Evolutionary conservation across 1,140 invertebrate genomes (phyloP), one percentile per base, ranked within the genome.

Genomic region (Tachypleus tridentatus): DNA sequence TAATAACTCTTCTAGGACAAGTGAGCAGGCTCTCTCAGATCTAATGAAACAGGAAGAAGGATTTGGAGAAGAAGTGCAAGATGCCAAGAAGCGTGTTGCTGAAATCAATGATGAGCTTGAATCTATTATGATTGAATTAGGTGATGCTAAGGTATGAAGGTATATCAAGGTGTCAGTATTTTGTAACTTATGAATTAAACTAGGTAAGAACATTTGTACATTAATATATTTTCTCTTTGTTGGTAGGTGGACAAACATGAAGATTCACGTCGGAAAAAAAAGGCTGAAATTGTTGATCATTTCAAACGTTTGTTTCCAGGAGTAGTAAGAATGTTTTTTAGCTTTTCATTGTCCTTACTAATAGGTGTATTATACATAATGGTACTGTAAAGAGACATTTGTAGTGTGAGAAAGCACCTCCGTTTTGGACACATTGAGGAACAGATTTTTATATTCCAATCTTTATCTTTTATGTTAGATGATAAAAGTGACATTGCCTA

Each of bases 281-380:
- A 97, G 76, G 92, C 94, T 72, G 97, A 99, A 80, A 91, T 99
- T 72, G 92, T 99, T 11, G 96, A 99, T 77, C 92, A 94, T 76
- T 93, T 99, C 74, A 98, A 98, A 77, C 83, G 91, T 60, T 85
- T 97, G 64, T 98, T 95, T 74, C 92, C 93, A 57, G 97, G 95
- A 65, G 97, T 99, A 72, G 89, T 92, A 76, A 79, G 83, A 76
- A 8, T 10, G 54, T 53, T n/a, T 62, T 62, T 29, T 29, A 29
- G 29, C 29, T 29, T 29, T 29, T 29, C 0, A 29, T 29, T 29
- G 29, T 29, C 29, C 29, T 29, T 29, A 2, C 29, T 29, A 29
- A 29, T 29, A 29, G 29, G 29, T 29, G 29, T 29, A 29, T 29
- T 29, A 29, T 29, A 2, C 29, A 29, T 29, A 29, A 29, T 29